These are phyloP conservation scores for Diploptera punctata DNA, from an alignment of 2,888 invertebrate genomes.

Conservation along the genomic window DNA sequence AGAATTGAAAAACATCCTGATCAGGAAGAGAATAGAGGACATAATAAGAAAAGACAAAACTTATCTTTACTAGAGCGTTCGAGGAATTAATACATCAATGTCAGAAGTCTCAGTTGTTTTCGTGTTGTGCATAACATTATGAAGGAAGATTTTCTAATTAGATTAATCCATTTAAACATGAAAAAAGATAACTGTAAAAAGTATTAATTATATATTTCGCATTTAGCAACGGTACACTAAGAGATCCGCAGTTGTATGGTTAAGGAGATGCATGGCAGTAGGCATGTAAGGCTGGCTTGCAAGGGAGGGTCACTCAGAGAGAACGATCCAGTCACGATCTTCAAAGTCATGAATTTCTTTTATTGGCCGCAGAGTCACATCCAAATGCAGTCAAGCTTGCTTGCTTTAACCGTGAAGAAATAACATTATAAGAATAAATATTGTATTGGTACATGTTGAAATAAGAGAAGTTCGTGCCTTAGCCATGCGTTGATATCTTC, in stretches of 20 bases:
- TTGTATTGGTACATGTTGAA: not conserved
- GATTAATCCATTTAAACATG: no score
- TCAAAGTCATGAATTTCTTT: constrained; percentile 1
- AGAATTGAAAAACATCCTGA: no score
- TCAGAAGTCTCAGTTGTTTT: no score
- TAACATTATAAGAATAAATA: not conserved
- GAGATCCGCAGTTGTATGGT: not conserved
- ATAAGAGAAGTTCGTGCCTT: not conserved
- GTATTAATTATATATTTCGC: constrained; percentile 2
- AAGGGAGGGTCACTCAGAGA: constrained; percentile 6
- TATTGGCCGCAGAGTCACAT: not conserved
- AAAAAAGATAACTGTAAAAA: not conserved
- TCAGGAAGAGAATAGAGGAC: no score
- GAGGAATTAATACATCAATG: no score
- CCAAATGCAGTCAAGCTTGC: constrained; percentile 5
- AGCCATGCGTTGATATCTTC: not conserved
- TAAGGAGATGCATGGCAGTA: constrained; percentile 10
- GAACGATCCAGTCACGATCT: constrained; percentile 20
- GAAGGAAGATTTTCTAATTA: not conserved
- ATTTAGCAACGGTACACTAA: not conserved
- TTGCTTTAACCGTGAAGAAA: not conserved
- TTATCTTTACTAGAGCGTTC: no score
- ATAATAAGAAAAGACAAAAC: no score
- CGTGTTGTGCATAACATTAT: not conserved
- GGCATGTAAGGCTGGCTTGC: not conserved